These are phyloP conservation scores for Fistularia commersonii DNA, from an alignment of 2,797 vertebrate genomes.

Conservation along the genomic window DNA sequence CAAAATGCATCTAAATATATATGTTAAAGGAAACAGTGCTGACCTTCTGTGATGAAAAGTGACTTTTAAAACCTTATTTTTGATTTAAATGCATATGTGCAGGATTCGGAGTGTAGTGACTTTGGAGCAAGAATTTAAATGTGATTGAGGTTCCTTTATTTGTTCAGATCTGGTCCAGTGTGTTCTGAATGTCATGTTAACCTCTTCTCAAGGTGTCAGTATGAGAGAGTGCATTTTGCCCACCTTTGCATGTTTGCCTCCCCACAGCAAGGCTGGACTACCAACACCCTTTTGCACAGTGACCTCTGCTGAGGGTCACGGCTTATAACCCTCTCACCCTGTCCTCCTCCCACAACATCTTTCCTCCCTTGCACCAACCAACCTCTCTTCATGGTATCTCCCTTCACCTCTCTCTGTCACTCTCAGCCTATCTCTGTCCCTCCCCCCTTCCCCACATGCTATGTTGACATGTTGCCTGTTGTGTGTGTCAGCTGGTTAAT, in stretches of 20 bases:
- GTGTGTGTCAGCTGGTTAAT: conserved; percentile 90
- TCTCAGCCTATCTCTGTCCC: conserved; percentile 13
- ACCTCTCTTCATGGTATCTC: conserved; percentile 11
- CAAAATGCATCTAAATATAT: too few species aligned
- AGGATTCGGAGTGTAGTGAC: too few species aligned
- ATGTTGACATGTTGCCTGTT: conserved; percentile 67
- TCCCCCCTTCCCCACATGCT: conserved; percentile 28
- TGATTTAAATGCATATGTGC: too few species aligned
- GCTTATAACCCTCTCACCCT: conserved; percentile 55
- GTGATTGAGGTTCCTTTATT: background rate
- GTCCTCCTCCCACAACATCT: conserved; percentile 36
- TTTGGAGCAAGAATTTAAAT: too few species aligned
- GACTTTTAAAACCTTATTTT: too few species aligned
- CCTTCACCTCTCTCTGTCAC: conserved; percentile 10
- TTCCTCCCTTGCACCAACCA: conserved; percentile 19
- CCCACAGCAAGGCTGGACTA: conserved; percentile 51
- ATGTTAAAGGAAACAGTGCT: too few species aligned
- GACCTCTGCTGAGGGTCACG: conserved; percentile 21
- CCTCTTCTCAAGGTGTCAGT: background rate
- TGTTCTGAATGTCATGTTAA: conserved; percentile 3
- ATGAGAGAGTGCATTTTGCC: conserved; percentile 38
- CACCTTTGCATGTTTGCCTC: conserved; percentile 52
- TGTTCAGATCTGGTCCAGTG: background rate
- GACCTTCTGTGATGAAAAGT: too few species aligned
- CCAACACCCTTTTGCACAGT: conserved; percentile 36